Evolutionary conservation across 1,140 invertebrate species (phyloP).

Genomic region (Rhynchophorus ferrugineus): DNA sequence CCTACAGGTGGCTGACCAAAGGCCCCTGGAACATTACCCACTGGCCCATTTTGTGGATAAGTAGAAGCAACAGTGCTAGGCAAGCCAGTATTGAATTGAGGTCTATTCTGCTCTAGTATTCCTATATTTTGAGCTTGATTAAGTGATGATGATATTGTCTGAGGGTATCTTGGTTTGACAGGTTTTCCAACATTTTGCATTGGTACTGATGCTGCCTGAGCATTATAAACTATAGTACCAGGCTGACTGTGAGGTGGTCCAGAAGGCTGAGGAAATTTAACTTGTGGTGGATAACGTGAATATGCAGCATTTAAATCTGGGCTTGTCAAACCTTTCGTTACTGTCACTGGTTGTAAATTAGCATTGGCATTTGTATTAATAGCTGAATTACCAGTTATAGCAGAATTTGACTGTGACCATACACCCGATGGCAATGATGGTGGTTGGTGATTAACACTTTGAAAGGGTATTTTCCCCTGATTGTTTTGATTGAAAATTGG

Average conservation of each 20-base stretch:
- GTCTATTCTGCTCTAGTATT: neutral
- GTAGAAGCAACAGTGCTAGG: constrained; percentile 1
- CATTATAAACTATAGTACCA: too few relatives aligned
- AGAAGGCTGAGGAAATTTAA: too few relatives aligned
- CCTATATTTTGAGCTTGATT: neutral
- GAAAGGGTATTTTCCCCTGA: too few relatives aligned
- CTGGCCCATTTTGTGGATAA: neutral
- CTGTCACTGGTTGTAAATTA: too few relatives aligned
- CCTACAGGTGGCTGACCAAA: neutral
- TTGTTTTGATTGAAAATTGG: too few relatives aligned
- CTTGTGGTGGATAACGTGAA: too few relatives aligned
- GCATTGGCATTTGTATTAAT: too few relatives aligned
- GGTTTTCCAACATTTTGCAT: neutral
- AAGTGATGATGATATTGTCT: neutral
- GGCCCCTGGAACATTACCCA: neutral
- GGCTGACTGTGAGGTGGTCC: too few relatives aligned
- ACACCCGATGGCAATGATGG: neutral
- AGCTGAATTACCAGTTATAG: neutral
- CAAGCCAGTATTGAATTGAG: constrained; percentile 13
- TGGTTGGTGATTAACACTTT: too few relatives aligned
- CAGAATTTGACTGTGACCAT: neutral
- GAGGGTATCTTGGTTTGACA: constrained; percentile 9
- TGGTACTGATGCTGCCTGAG: neutral
- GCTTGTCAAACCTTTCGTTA: too few relatives aligned
- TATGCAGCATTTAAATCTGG: too few relatives aligned